Evolutionary conservation across 2,797 vertebrate genomes (phyloP).

Genomic region (Hippopotamyrus pictus): DNA sequence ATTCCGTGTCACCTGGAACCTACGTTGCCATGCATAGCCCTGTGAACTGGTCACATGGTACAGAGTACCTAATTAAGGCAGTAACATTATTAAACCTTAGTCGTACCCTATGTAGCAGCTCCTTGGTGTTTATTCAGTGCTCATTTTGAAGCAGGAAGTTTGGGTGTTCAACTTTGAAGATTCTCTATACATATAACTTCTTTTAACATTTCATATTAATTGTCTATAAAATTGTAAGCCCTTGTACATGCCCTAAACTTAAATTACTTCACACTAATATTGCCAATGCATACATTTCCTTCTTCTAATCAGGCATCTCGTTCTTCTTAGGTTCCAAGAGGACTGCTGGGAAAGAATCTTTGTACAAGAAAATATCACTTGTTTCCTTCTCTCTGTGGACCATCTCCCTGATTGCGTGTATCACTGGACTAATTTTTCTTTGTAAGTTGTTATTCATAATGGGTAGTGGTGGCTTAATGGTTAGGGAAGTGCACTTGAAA

Average conservation of each 20-base stretch:
- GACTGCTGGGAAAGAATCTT: not conserved
- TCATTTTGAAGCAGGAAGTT: not conserved
- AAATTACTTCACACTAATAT: not conserved
- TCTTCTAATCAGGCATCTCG: not conserved
- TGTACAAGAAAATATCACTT: conserved; percentile 10
- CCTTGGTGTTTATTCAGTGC: not conserved
- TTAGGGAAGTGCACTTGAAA: too few relatives aligned
- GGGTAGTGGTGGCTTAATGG: too few relatives aligned
- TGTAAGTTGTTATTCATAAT: not conserved
- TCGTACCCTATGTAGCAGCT: not conserved
- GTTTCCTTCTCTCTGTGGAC: conserved; percentile 2
- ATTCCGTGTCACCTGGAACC: not conserved
- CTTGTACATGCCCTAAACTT: not conserved
- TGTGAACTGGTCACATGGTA: not conserved
- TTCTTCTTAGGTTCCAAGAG: not conserved
- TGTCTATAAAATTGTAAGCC: not conserved
- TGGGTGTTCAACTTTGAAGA: not conserved
- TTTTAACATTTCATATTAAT: not conserved
- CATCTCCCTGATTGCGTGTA: not conserved
- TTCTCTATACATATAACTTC: not conserved
- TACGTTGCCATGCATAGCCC: not conserved
- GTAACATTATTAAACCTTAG: not conserved
- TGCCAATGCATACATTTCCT: not conserved
- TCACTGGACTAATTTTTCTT: not conserved
- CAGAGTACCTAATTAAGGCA: not conserved